Percentiles rank a stretch among this genome's conserved stretches.
phyloP scores from a whole-genome alignment of 2,797 vertebrate species.

The Bucorvus abyssinicus region DNA sequence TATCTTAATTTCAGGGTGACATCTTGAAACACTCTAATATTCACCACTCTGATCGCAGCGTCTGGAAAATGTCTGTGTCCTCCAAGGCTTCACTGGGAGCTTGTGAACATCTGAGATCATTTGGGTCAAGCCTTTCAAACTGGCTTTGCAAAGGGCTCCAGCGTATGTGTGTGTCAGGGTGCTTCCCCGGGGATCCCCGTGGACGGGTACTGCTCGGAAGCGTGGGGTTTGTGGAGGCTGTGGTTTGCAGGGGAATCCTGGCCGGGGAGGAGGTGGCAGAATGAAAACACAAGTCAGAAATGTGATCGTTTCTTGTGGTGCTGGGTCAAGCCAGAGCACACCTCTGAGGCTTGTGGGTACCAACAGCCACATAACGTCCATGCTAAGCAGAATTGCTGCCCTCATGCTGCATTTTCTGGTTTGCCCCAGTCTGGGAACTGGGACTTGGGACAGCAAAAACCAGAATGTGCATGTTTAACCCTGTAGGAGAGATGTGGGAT shows the following conservation, averaged over 20 bases:
- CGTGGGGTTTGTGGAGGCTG: background rate
- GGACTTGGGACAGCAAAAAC: background rate
- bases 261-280: background rate
- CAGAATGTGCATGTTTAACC: background rate
- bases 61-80: background rate
- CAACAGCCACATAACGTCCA: background rate
- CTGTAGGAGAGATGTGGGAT: background rate
- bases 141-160: background rate
- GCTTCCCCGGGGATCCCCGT: background rate
- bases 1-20: background rate
- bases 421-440: background rate
- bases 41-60: background rate
- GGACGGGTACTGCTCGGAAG: background rate
- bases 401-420: background rate
- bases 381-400: background rate
- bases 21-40: background rate
- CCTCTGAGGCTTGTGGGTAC: background rate
- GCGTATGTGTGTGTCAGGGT: background rate
- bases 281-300: background rate
- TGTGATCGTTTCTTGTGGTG: rapidly evolving
- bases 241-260: background rate
- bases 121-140: background rate
- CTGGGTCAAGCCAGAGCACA: background rate
- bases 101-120: background rate
- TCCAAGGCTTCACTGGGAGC: background rate